phyloP scores from a whole-genome alignment of 1,140 invertebrate species.

The Brachionus paranguensis region DNA sequence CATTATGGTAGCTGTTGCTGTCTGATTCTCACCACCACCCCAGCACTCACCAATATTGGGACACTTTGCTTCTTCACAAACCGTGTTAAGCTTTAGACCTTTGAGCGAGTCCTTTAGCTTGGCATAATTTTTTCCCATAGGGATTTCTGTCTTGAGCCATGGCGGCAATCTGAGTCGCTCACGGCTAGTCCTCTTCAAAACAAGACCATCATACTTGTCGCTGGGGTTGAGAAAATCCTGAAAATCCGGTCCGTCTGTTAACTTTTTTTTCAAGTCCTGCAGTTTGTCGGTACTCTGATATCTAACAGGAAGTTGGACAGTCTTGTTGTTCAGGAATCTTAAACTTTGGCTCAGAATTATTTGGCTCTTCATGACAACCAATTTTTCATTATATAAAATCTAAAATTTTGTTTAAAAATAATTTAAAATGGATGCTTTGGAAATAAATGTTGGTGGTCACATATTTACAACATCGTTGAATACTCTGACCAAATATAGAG shows the following conservation, averaged over 20 bases:
- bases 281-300: neutral
- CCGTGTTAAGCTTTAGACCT: constrained; percentile 84
- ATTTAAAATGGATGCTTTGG: constrained; percentile 18
- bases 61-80: constrained; percentile 96
- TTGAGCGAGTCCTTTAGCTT: constrained; percentile 79
- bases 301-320: neutral
- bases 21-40: constrained; percentile 66
- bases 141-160: constrained; percentile 93
- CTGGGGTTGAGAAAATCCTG: constrained; percentile 6
- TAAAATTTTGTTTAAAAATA: neutral
- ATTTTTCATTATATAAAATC: neutral
- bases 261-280: constrained; percentile 1
- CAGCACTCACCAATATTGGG: constrained; percentile 99
- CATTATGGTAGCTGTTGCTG: constrained; percentile 64
- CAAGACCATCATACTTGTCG: neutral
- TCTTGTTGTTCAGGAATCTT: neutral
- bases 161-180: constrained; percentile 75
- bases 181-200: neutral
- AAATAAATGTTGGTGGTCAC: neutral
- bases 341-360: neutral
- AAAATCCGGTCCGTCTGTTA: constrained; percentile 18
- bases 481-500: neutral
- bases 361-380: neutral
- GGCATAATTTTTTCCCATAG: constrained; percentile 75
- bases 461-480: neutral